phyloP scores from a whole-genome alignment of 1,140 invertebrate species.

The Heterodera carotae region DNA sequence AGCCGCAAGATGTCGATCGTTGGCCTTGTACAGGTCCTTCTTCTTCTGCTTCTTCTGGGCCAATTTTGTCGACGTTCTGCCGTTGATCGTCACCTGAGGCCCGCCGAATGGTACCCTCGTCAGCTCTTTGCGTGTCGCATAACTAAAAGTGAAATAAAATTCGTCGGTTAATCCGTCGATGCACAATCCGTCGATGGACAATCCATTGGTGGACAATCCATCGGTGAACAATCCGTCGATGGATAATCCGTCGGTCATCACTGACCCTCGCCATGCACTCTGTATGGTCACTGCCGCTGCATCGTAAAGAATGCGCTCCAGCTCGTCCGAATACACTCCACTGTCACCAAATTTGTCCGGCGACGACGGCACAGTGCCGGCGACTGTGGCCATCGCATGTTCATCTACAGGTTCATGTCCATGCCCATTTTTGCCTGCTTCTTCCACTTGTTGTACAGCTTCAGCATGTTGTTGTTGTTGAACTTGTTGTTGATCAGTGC shows the following conservation, averaged over 20 bases:
- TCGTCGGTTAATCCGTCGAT: no score
- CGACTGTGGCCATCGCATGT: no score
- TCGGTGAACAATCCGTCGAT: no score
- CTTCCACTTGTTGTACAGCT: not conserved
- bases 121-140: slow-evolving; percentile 12
- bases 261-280: slow-evolving; percentile 25
- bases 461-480: not conserved
- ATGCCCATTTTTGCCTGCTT: not conserved
- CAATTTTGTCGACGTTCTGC: not conserved
- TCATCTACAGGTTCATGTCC: not conserved
- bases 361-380: no score
- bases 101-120: not conserved
- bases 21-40: slow-evolving; percentile 20
- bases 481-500: no score
- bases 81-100: slow-evolving; percentile 2
- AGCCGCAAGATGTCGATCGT: slow-evolving; percentile 11
- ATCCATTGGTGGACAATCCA: no score
- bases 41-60: no score
- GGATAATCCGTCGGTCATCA: no score
- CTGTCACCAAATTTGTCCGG: no score
- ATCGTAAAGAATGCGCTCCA: slow-evolving; percentile 23
- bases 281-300: slow-evolving; percentile 25
- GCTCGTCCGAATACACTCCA: slow-evolving; percentile 24
- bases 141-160: not conserved
- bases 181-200: no score